Conservation (phyloP, 2,888 invertebrate species). For the Rotaria socialis region DNA sequence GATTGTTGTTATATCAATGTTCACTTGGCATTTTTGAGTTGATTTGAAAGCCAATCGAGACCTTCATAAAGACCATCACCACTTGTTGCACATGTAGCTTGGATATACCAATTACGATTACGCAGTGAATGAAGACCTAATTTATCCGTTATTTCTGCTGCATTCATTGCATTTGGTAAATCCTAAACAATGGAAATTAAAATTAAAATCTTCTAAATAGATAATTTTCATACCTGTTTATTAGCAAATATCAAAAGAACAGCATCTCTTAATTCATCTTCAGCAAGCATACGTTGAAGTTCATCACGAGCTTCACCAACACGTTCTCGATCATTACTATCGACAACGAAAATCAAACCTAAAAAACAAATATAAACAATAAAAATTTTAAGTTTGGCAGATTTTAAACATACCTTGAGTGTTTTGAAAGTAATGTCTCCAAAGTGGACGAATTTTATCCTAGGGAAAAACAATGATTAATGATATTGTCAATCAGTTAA, state of each 20-base stretch:
- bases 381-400: not conserved
- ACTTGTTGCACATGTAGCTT: slow-evolving; percentile 81
- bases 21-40: slow-evolving; percentile 74
- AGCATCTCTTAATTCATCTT: slow-evolving; percentile 97
- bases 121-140: slow-evolving; percentile 92
- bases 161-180: slow-evolving; percentile 99
- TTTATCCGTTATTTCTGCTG: slow-evolving; percentile 98
- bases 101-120: slow-evolving; percentile 75
- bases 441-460: slow-evolving; percentile 91
- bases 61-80: slow-evolving; percentile 98
- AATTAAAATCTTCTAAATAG: not conserved
- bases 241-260: slow-evolving; percentile 98
- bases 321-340: slow-evolving; percentile 98
- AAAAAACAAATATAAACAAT: not conserved
- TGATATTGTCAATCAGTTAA: not conserved
- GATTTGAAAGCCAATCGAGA: slow-evolving; percentile 98
- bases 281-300: slow-evolving; percentile 96
- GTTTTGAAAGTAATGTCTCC: slow-evolving; percentile 98
- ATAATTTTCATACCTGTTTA: slow-evolving; percentile 74
- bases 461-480: not conserved
- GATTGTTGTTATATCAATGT: not conserved
- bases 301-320: slow-evolving; percentile 97
- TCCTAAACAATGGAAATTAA: slow-evolving; percentile 66
- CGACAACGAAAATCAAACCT: slow-evolving; percentile 90
- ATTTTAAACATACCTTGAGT: slow-evolving; percentile 61